A percentile compares a stretch with the other conserved stretches of the same genome.
Evolutionary conservation across 2,113 vertebrate genomes (phyloP).

Genomic region (Amphilophus citrinellus): DNA sequence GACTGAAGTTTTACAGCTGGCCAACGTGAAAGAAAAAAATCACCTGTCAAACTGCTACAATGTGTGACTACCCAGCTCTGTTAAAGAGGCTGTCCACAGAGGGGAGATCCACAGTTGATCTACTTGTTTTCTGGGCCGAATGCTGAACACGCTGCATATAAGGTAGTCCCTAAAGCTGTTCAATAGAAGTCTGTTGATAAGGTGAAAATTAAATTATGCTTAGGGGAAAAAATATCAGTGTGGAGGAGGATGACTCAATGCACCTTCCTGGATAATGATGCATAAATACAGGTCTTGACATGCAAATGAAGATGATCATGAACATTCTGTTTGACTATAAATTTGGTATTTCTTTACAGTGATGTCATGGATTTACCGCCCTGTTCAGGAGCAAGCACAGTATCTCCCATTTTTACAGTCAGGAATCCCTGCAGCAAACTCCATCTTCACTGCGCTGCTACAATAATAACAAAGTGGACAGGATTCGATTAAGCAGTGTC

Average conservation of each 20-base stretch:
- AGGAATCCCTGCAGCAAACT: neutral
- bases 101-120: constrained; percentile 17
- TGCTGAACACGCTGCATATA: constrained; percentile 39
- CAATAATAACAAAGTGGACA: constrained; percentile 18
- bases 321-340: constrained; percentile 42
- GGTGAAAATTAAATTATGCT: constrained; percentile 56
- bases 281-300: constrained; percentile 51
- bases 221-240: constrained; percentile 45
- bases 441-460: constrained; percentile 32
- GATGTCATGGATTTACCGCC: constrained; percentile 29
- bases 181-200: constrained; percentile 46
- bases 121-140: constrained; percentile 23
- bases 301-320: constrained; percentile 49
- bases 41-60: constrained; percentile 25
- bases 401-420: neutral
- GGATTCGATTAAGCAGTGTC: constrained; percentile 11
- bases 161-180: constrained; percentile 37
- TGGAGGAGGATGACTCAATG: constrained; percentile 70
- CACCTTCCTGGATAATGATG: constrained; percentile 55
- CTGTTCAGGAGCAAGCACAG: constrained; percentile 30
- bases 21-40: constrained; percentile 6
- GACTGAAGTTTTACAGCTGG: constrained; percentile 27
- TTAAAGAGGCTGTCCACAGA: constrained; percentile 28
- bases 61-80: constrained; percentile 30
- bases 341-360: constrained; percentile 27